These are phyloP conservation scores for Xestobium rufovillosum DNA, from an alignment of 2,888 invertebrate species.

Conservation along the genomic window DNA sequence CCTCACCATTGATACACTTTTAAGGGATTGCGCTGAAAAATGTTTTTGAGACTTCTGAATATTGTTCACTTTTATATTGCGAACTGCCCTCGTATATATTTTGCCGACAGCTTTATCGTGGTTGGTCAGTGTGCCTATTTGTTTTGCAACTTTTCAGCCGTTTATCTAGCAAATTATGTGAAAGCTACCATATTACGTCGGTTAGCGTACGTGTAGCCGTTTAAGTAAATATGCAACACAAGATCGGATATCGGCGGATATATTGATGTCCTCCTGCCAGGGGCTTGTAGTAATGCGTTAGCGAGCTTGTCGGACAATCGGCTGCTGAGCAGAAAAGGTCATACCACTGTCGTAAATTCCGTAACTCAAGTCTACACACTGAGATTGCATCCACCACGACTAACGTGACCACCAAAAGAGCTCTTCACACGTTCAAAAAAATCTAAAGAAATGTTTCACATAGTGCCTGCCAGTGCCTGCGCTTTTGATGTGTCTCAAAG, in stretches of 20 bases:
- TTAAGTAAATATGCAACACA: slow-evolving; percentile 42
- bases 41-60: too few species aligned
- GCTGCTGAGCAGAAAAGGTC: slow-evolving; percentile 34
- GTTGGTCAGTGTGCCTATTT: not conserved
- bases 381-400: slow-evolving; percentile 30
- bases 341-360: slow-evolving; percentile 24
- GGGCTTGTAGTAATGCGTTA: slow-evolving; percentile 38
- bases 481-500: too few species aligned
- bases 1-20: too few species aligned
- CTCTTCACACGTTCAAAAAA: slow-evolving; percentile 2
- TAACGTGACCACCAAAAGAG: slow-evolving; percentile 25
- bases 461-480: too few species aligned
- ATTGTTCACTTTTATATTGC: too few species aligned
- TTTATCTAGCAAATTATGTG: slow-evolving; percentile 35
- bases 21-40: too few species aligned
- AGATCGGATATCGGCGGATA: slow-evolving; percentile 40
- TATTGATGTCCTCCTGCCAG: slow-evolving; percentile 39
- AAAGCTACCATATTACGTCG: slow-evolving; percentile 42
- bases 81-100: too few species aligned
- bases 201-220: slow-evolving; percentile 34
- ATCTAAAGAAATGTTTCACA: too few species aligned
- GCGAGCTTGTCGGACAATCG: slow-evolving; percentile 38
- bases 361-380: slow-evolving; percentile 19
- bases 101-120: too few species aligned
- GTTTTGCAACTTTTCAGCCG: slow-evolving; percentile 9